Evolutionary conservation across 2,113 vertebrate species (phyloP).

Genomic region (Gobiocypris rarus): DNA sequence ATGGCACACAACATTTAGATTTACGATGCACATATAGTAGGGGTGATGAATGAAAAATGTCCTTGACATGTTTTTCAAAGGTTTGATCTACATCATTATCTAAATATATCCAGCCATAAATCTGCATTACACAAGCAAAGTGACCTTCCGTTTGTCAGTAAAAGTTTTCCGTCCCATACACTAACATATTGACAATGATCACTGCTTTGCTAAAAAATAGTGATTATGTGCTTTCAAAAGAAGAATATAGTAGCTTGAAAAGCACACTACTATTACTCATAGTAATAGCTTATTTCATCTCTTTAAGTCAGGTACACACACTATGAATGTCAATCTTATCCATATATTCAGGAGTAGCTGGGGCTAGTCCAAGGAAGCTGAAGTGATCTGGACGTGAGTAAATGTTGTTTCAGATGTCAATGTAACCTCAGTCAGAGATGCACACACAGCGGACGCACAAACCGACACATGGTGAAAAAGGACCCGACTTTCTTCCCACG

Average conservation of each 20-base stretch:
- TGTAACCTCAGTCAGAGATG: slow-evolving; percentile 20
- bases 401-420: slow-evolving; percentile 18
- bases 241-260: not conserved
- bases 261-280: not conserved
- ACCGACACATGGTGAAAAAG: not conserved
- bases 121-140: slow-evolving; percentile 52
- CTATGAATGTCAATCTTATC: not conserved
- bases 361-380: not conserved
- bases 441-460: not conserved
- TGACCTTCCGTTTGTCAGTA: slow-evolving; percentile 4
- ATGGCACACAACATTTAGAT: slow-evolving; percentile 36
- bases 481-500: slow-evolving; percentile 1
- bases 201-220: not conserved
- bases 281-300: not conserved
- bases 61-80: slow-evolving; percentile 42
- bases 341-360: not conserved
- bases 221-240: slow-evolving; percentile 2
- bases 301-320: not conserved
- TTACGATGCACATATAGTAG: slow-evolving; percentile 47
- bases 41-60: slow-evolving; percentile 40
- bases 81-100: slow-evolving; percentile 58
- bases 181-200: not conserved
- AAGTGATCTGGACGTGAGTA: not conserved
- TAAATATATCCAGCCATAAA: slow-evolving; percentile 46
- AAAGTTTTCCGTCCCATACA: not conserved